Evolutionary conservation across 2,888 invertebrate species (phyloP).

Genomic region (Aleiodes testaceus): DNA sequence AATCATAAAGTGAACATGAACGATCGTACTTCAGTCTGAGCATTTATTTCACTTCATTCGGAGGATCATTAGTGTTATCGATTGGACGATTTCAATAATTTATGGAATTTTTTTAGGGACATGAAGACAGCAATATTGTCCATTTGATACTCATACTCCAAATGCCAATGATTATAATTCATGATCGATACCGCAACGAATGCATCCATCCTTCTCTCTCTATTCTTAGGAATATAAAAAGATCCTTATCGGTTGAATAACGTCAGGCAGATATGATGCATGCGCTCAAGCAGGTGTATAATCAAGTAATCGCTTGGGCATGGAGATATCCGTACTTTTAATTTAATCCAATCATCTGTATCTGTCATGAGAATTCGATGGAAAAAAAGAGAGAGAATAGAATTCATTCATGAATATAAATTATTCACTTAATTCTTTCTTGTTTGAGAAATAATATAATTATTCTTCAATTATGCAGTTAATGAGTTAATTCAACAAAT

Average conservation of each 20-base stretch:
- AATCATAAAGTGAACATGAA: constrained; percentile 17
- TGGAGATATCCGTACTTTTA: constrained; percentile 11
- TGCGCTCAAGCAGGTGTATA: constrained; percentile 24
- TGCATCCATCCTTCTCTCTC: not conserved
- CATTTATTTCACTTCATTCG: not conserved
- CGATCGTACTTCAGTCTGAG: not conserved
- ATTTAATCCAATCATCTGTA: constrained; percentile 9
- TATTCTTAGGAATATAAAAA: constrained; percentile 12
- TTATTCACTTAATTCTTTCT: not conserved
- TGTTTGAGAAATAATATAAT: no score
- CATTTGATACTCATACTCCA: not conserved
- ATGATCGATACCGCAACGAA: constrained; percentile 19
- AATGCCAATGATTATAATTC: constrained; percentile 3
- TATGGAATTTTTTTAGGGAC: not conserved
- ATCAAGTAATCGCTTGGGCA: constrained; percentile 24
- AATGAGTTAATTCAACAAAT: no score
- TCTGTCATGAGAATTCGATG: constrained; percentile 1
- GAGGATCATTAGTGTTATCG: not conserved
- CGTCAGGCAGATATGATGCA: constrained; percentile 8
- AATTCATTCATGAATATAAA: not conserved
- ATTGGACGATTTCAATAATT: not conserved
- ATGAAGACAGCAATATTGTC: no score
- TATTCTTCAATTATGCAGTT: no score
- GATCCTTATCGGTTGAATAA: constrained; percentile 7
- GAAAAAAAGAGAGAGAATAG: not conserved